These are phyloP conservation scores for Eurois occulta DNA, from an alignment of 2,888 invertebrate species.

Conservation along the genomic window DNA sequence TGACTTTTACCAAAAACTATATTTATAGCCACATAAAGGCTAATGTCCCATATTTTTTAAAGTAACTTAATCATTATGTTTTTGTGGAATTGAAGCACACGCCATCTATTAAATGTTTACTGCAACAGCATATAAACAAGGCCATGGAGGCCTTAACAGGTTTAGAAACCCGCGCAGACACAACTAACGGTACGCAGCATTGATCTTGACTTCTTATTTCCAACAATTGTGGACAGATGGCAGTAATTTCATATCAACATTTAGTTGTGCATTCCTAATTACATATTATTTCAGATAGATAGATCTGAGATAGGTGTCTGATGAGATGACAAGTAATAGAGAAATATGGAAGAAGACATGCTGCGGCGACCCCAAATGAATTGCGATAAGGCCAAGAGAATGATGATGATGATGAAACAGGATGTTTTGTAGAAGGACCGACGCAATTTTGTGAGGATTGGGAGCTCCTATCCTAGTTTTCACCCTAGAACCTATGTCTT, in stretches of 20 bases:
- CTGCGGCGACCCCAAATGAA: too few species aligned
- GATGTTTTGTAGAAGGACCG: neutral
- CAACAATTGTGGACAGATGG: conserved; percentile 42
- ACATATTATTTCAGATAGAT: neutral
- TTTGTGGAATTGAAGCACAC: neutral
- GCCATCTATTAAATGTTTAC: conserved; percentile 45
- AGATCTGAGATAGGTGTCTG: too few species aligned
- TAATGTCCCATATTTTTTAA: neutral
- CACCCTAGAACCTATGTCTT: neutral
- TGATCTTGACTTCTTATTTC: conserved; percentile 18
- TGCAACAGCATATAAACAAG: conserved; percentile 1
- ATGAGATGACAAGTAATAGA: too few species aligned
- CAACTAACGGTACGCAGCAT: neutral
- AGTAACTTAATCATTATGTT: neutral
- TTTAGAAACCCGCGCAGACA: neutral
- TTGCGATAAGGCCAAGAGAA: too few species aligned
- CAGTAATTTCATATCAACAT: neutral
- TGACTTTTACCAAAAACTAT: neutral
- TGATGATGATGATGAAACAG: too few species aligned
- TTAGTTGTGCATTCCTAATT: neutral
- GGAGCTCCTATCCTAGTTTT: neutral
- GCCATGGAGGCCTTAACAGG: neutral
- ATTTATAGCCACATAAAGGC: neutral
- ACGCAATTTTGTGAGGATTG: too few species aligned
- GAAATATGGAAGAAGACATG: too few species aligned